Base-by-base conservation (phyloP, 2,113 vertebrate genomes). In the Passer montanus region DNA sequence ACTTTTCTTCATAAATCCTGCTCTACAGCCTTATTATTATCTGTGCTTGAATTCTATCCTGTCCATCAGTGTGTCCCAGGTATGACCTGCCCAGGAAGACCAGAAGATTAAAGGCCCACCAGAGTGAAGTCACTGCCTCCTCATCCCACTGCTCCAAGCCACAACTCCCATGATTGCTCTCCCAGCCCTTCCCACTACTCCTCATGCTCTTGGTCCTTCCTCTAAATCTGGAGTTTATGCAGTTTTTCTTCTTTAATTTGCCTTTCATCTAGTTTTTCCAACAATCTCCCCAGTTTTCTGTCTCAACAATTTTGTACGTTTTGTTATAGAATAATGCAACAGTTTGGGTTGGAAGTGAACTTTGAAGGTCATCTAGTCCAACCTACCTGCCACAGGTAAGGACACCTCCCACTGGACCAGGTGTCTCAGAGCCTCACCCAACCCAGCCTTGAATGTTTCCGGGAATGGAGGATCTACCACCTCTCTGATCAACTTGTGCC, bases 1-100 rank as follows among this genome's bases (percentile, higher is more conserved):
- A 90, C 88, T 95, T 94, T 89, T 85, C 76, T 56, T 87, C 90
- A 90, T 96, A 94, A 95, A 96, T 96, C 94, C 84, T 93, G 89
- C 44, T 39, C 18, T 74, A 55, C 35, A 89, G 91, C 19, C 23
- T 84, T 83, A 82, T 77, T 90, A 95, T 88, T 73, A 50, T 76
- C 63, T 68, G 41, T 68, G 60, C 68, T 89, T 87, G 56, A 90
- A 66, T 94, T 84, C 62, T 75, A 46, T 31, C 41, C 67, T 24
- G 47, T 63, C 68, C 72, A 53, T 74, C 90, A 83, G 13, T 28
- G 35, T 43, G 30, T 95, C n/a, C 72, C 52, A 74, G 56, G 80
- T 89, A 49, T 10, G 16, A 80, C 46, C 83, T 83, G 33, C 41
- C 33, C 74, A 73, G 39, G 33, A 41, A 91, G n/a, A 83, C 10